Evolutionary conservation across 2,888 invertebrate genomes (phyloP), one percentile per base, ranked within the genome.

Genomic region (Baccha elongata): DNA sequence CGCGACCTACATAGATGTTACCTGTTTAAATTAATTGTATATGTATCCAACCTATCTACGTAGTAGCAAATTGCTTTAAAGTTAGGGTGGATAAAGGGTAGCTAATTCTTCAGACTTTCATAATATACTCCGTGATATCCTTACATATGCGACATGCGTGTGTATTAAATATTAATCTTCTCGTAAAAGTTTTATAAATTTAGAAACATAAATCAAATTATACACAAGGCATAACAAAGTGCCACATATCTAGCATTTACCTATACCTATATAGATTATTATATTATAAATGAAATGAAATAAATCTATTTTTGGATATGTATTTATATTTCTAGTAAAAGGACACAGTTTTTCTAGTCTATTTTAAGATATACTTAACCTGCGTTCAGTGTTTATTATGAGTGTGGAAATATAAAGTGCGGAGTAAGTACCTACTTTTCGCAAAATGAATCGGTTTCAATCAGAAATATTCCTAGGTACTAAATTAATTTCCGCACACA

Each of bases 221-320:
- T 58, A 13, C 40, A 58, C 37, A 58, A 58, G 58, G 21, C 40
- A 40, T 40, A 21, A 58, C 40, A 58, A 40, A 23, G 26, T 11
- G 15, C 58, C 58, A 40, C 23, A 37, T 58, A 40, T 52, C 10
- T 29, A 17, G 42, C 13, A 37, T 37, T 10, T 6, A 17, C 17
- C 6, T 42, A 44, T 42, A 44, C 35, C 5, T n/a, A 17, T 17
- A 23, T 7, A 26, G 40, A 50, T 65, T 50, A 50, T 65, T 50
- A 29, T 53, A 19, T 42, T 67, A 67, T 53, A 62, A 53, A 62
- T 44, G 52, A 64, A 72, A 32, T 64, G 23, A 44, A 64, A 15
- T 37, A 15, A 19, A 21, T 71, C 72, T 72, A 72, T 72, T 72
- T 72, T 35, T 32, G 6, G 32, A 64, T 1, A 19, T 21, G 26